A percentile compares a stretch with the other conserved stretches of the same genome.
These are phyloP conservation scores for Muscicapa adusta DNA, from an alignment of 2,113 vertebrate genomes.

Conservation along the genomic window DNA sequence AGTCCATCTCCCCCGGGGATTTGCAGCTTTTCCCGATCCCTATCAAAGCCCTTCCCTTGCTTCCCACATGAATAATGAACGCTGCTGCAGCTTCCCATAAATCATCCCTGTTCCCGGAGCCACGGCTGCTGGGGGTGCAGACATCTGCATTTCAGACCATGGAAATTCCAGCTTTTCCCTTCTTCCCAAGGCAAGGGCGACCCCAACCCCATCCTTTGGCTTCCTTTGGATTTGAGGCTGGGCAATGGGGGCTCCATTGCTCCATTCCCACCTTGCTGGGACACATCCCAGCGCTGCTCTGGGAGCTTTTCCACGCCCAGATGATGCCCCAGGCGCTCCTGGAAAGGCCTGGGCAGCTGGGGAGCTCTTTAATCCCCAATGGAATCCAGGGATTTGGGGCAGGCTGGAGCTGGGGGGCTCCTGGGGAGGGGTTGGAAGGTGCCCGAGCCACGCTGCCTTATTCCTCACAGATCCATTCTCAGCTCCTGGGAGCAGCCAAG, in stretches of 20 bases:
- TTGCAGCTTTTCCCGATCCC: constrained; percentile 69
- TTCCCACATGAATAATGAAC: constrained; percentile 72
- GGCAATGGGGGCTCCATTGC: not conserved
- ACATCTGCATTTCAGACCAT: not conserved
- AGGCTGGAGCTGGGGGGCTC: no score
- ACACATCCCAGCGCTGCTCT: rapidly evolving
- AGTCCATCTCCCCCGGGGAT: constrained; percentile 71
- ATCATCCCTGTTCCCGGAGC: constrained; percentile 55
- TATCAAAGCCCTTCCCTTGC: constrained; percentile 72
- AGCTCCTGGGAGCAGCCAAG: not conserved
- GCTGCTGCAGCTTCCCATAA: constrained; percentile 70
- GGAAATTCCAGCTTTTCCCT: not conserved
- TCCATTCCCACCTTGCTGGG: rapidly evolving
- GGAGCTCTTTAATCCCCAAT: not conserved
- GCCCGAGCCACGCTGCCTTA: not conserved
- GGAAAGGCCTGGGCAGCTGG: not conserved
- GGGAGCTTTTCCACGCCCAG: not conserved
- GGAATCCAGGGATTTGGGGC: not conserved
- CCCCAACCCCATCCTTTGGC: not conserved
- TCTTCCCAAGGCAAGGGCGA: not conserved
- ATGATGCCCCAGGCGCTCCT: no score
- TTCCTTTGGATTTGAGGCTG: rapidly evolving
- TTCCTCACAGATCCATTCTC: not conserved
- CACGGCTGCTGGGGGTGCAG: not conserved
- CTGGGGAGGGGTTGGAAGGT: rapidly evolving